Evolutionary conservation across 2,113 vertebrate species (phyloP).

Genomic region (Macheiramphus alcinus): DNA sequence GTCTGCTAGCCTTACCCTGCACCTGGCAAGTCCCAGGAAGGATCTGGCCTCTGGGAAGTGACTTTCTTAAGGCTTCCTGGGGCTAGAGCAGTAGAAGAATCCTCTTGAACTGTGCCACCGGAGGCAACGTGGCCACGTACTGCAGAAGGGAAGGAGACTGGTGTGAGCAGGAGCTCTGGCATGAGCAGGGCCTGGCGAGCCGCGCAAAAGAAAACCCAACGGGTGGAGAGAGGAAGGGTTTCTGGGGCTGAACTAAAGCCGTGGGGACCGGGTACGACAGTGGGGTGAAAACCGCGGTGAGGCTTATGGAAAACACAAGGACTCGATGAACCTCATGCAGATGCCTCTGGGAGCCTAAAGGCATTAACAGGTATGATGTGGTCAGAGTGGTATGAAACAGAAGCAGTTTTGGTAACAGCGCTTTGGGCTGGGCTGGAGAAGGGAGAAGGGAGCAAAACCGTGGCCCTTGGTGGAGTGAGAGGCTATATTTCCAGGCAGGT

Average conservation of each 20-base stretch:
- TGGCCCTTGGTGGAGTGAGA: not conserved
- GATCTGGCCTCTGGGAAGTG: not conserved
- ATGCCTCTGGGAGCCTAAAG: not conserved
- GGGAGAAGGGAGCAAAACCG: not conserved
- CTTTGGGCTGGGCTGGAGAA: not conserved
- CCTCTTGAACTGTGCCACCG: not conserved
- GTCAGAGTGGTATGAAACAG: not conserved
- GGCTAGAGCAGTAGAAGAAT: not conserved
- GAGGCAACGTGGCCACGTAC: rapidly evolving
- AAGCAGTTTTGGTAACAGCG: not conserved
- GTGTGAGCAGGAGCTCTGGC: not conserved
- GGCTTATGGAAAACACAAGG: not conserved
- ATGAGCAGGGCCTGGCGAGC: not conserved
- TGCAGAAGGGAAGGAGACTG: not conserved
- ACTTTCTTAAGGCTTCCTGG: not conserved
- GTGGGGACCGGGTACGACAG: not conserved
- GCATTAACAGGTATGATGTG: not conserved
- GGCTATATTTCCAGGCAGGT: not conserved
- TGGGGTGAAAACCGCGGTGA: rapidly evolving
- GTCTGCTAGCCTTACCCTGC: not conserved
- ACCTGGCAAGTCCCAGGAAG: not conserved
- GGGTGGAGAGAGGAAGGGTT: not conserved
- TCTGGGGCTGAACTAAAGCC: not conserved
- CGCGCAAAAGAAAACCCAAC: not conserved
- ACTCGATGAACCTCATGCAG: not conserved